Conservation (phyloP, 2,113 vertebrate genomes). For the Larimichthys crocea region DNA sequence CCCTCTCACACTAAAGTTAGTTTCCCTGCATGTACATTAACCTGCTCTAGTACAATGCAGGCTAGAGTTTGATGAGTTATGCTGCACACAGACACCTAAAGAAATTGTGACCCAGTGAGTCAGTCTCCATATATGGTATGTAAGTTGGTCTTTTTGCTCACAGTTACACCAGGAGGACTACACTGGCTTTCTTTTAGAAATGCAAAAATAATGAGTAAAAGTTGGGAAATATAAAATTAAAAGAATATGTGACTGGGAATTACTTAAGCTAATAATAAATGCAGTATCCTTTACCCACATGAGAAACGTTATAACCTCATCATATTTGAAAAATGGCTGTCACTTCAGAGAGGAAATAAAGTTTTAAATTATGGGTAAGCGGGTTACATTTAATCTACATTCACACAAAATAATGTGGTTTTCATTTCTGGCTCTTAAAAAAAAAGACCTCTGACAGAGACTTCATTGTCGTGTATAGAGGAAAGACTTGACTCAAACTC, state of each 20-base stretch:
- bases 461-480: constrained; percentile 3
- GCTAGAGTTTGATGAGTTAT: not conserved
- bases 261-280: constrained; percentile 3
- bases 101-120: not conserved
- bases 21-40: not conserved
- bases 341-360: not conserved
- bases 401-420: not conserved
- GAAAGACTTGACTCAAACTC: constrained; percentile 3
- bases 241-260: not conserved
- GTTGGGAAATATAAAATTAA: not conserved
- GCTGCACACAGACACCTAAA: not conserved
- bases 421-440: constrained; percentile 15
- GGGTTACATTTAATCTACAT: not conserved
- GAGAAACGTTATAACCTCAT: not conserved
- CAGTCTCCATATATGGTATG: not conserved
- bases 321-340: not conserved
- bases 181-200: not conserved
- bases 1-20: constrained; percentile 4
- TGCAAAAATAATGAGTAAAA: no score
- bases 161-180: not conserved
- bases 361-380: not conserved
- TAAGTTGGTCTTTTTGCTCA: not conserved
- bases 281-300: not conserved
- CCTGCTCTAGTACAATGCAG: not conserved
- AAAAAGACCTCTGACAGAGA: not conserved